phyloP scores from a whole-genome alignment of 2,888 invertebrate species.

The Sycophila texana region DNA sequence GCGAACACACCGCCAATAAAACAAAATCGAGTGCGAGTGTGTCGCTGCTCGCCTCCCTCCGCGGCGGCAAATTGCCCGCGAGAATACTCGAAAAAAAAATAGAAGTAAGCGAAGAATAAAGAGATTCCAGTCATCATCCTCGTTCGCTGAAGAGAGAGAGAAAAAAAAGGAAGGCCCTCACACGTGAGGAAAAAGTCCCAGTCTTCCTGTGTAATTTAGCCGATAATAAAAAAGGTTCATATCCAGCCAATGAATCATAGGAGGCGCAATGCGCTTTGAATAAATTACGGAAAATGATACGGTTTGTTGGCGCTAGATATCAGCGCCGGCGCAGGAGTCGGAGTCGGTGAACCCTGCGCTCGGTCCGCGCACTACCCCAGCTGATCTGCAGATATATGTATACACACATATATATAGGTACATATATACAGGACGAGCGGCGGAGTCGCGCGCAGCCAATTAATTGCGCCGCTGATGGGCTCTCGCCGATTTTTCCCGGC shows the following conservation, averaged over 20 bases:
- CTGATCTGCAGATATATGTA: neutral
- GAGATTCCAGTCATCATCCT: no score
- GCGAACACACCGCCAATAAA: no score
- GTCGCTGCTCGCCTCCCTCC: no score
- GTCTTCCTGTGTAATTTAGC: no score
- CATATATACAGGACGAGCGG: neutral
- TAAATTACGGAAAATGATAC: conserved; percentile 40
- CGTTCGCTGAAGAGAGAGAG: no score
- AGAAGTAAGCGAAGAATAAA: no score
- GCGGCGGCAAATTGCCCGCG: no score
- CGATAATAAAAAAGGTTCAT: no score
- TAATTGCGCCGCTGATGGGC: conserved; percentile 43
- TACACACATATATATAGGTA: neutral
- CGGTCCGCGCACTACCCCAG: neutral
- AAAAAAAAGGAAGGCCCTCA: no score
- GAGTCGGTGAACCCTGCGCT: conserved; percentile 59
- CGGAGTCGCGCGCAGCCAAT: neutral
- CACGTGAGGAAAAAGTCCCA: no score
- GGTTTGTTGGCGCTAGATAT: conserved; percentile 26
- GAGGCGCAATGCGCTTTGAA: conserved; percentile 8
- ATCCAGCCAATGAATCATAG: neutral
- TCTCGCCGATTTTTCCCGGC: conserved; percentile 1
- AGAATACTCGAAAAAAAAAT: no score
- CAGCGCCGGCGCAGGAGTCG: conserved; percentile 56
- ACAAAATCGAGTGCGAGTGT: no score